Evolutionary conservation across 2,113 vertebrate genomes (phyloP).

Genomic region (Spilogale gracilis): DNA sequence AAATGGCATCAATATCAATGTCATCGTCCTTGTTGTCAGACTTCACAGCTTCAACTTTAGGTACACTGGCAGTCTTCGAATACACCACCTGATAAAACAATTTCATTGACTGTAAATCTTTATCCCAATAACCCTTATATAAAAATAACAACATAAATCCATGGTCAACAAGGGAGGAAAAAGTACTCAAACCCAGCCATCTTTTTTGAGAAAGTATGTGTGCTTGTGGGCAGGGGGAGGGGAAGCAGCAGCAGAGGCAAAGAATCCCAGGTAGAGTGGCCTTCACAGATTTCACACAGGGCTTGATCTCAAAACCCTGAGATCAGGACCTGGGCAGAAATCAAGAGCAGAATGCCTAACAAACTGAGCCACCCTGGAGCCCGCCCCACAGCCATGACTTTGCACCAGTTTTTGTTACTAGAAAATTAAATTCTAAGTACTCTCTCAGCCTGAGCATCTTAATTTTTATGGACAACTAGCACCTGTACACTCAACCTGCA

Average conservation of each 20-base stretch:
- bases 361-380: neutral
- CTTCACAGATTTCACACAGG: neutral
- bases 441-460: no score
- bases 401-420: neutral
- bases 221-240: neutral
- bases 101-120: neutral
- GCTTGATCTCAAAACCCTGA: neutral
- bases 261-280: neutral
- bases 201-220: neutral
- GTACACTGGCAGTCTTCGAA: conserved; percentile 94
- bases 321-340: neutral
- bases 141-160: neutral
- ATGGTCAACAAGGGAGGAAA: neutral
- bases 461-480: neutral
- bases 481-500: no score
- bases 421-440: neutral
- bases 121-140: neutral
- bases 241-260: neutral
- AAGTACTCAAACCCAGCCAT: neutral
- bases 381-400: neutral
- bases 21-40: conserved; percentile 95
- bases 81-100: conserved; percentile 94
- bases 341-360: neutral
- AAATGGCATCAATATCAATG: conserved; percentile 99
- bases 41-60: conserved; percentile 98